Evolutionary conservation across 2,797 vertebrate species (phyloP).

Genomic region (Hippocampus kuda): DNA sequence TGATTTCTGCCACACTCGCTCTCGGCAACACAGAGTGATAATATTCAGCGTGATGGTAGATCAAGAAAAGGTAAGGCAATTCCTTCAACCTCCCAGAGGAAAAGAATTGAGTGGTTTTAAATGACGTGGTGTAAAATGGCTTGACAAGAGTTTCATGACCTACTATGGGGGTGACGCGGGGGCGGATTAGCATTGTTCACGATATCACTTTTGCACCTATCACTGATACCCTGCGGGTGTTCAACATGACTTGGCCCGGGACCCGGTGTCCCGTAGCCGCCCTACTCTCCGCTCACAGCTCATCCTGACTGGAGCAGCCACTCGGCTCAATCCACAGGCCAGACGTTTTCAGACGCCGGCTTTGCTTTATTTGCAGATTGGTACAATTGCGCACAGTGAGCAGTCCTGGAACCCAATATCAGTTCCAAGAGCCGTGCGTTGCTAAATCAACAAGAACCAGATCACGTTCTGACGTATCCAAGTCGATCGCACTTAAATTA

Average conservation of each 20-base stretch:
- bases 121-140: background rate
- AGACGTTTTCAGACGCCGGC: background rate
- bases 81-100: background rate
- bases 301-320: conserved; percentile 22
- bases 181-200: conserved; percentile 34
- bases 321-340: conserved; percentile 7
- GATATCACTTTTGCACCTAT: conserved; percentile 37
- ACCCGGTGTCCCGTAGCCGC: conserved; percentile 43
- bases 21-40: background rate
- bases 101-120: background rate
- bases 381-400: no score
- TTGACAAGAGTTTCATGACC: conserved; percentile 44
- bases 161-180: conserved; percentile 37
- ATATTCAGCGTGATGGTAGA: no score
- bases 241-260: conserved; percentile 54
- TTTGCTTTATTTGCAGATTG: no score
- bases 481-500: background rate
- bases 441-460: background rate
- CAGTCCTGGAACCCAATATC: no score
- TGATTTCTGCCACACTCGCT: background rate
- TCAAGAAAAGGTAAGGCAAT: background rate
- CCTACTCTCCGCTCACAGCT: conserved; percentile 32
- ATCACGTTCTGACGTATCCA: background rate
- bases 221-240: conserved; percentile 42
- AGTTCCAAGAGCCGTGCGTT: background rate